Evolutionary conservation across 2,113 vertebrate species (phyloP), one percentile per base, ranked within the genome.

Genomic region (Mastomys coucha): DNA sequence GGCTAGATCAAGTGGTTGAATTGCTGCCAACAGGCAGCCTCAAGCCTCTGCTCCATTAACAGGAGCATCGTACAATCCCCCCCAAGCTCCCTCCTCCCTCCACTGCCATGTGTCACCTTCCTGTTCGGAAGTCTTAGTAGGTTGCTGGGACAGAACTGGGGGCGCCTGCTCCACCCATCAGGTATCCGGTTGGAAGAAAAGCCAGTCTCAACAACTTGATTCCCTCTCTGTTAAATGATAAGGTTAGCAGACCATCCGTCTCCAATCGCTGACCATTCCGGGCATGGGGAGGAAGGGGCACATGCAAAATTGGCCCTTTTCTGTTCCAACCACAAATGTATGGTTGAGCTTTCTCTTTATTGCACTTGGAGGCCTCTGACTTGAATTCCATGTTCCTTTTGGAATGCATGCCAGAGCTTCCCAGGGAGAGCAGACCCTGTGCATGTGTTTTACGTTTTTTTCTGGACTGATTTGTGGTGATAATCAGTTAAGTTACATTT

Each of bases 61-160:
- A 8, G 86, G 96, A n/a, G 72, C 85, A 51, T 60, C 91, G 17
- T 78, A 58, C 69, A 22, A 60, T 13, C 26, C 22, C 42, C 60
- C 65, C 26, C 1, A 45, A 1, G n/a, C n/a, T 58, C 77, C 90
- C 8, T 11, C 42, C 51, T 42, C 82, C 53, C 58, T 84, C 42
- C 65, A 51, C 88, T 22, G 95, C 95, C 93, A 42, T 93, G 95
- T 96, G 97, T 91, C 96, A 89, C 95, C 95, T 98, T 98, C 98
- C 98, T 97, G 97, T 97, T 97, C 97, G 98, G 98, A 99, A 99
- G 98, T 97, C 94, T 96, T 97, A 97, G 96, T 97, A 95, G 98
- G 97, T 97, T 98, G 98, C 98, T 89, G 92, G 98, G 92, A 89
- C 90, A 94, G 98, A 95, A 96, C 93, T 88, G 96, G 98, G 98